Conservation (phyloP, 2,888 invertebrate genomes). For the Baronia brevicornis region DNA sequence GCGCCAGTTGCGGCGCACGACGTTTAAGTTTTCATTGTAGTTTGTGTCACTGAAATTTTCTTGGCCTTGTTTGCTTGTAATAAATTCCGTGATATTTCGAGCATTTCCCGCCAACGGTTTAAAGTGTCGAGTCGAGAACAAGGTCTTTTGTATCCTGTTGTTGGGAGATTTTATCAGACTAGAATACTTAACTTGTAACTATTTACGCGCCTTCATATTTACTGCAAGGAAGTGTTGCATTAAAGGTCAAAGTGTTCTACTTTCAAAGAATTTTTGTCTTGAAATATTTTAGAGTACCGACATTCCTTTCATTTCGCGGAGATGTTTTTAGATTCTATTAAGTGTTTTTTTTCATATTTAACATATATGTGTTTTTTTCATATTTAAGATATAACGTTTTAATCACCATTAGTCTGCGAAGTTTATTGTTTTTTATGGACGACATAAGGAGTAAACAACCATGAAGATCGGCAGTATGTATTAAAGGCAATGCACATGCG, state of each 20-base stretch:
- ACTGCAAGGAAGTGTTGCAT: neutral
- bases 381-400: too few relatives aligned
- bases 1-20: conserved; percentile 11
- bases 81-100: conserved; percentile 10
- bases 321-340: too few relatives aligned
- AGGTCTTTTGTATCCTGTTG: conserved; percentile 8
- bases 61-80: conserved; percentile 17
- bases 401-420: too few relatives aligned
- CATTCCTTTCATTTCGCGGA: too few relatives aligned
- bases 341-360: too few relatives aligned
- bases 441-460: too few relatives aligned
- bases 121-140: conserved; percentile 7
- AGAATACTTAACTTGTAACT: conserved; percentile 3
- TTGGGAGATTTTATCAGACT: conserved; percentile 4
- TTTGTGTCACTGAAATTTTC: conserved; percentile 27
- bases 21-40: conserved; percentile 28
- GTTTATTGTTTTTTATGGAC: too few relatives aligned
- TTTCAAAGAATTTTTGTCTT: conserved; percentile 1
- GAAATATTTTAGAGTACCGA: too few relatives aligned
- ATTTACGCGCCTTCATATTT: neutral
- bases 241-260: neutral
- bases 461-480: too few relatives aligned
- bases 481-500: too few relatives aligned
- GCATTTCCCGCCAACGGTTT: conserved; percentile 3
- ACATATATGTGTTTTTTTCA: too few relatives aligned